Evolutionary conservation across 23 tunicate species (phyloP), one percentile per base, ranked within the genome.

Genomic region (Styela clava): DNA sequence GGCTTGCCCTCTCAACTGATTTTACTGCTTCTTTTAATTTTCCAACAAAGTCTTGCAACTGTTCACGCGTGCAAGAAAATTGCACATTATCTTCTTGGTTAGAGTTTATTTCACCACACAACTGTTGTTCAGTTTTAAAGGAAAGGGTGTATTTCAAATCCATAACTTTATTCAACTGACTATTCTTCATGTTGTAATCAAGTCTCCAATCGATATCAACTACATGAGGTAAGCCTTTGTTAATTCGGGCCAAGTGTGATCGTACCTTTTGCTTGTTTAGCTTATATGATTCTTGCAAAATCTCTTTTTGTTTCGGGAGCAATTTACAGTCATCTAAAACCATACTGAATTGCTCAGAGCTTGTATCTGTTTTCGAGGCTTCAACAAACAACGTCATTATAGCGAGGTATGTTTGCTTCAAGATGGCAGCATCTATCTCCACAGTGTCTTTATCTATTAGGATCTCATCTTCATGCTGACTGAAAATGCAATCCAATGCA

Each of bases 11-110:
- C 62, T 92, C 97, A 35, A 92, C 73, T 1, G 89, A 88, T 74
- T 92, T 92, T 2, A 74, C 80, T 2, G 97, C 97, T 84, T 92
- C 97, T 70, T 92, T 92, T 68, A 92, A 71, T 76, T 87, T 92
- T 34, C 86, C 88, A 9, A 89, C 84, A 25, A 92, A 81, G 65
- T 92, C 89, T 69, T 92, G 97, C 24, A 92, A 74, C 61, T 92
- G 94, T 64, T 92, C 97, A 67, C 82, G 87, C 1, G 88, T 69
- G 79, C 97, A 92, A 27, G 82, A 68, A 68, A 92, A 84, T 7
- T 92, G 85, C 2, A 84, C 35, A 32, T 74, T 62, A 61, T 85
- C 89, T 44, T 44, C 56, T 67, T 22, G 19, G 21, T 29, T 76
- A 3, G 24, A 18, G 7, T 35, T 24, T 5, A 7, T 27, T 5